These are phyloP conservation scores for Ambastaia sidthimunki DNA, from an alignment of 2,797 vertebrate genomes.

Conservation along the genomic window DNA sequence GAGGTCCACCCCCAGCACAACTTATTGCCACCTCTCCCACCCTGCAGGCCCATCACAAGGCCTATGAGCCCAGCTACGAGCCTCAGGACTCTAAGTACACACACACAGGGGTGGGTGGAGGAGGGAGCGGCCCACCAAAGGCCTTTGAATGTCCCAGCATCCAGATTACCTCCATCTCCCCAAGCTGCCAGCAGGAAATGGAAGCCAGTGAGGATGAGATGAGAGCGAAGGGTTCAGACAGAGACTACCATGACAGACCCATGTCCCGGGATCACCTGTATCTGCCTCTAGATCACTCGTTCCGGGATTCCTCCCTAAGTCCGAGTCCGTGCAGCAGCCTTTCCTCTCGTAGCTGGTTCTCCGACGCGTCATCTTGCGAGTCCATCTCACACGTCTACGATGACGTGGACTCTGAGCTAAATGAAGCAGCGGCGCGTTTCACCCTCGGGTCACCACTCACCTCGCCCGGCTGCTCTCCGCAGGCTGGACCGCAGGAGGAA, in stretches of 20 bases:
- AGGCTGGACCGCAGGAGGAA: slow-evolving; percentile 84
- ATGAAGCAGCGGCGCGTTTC: slow-evolving; percentile 95
- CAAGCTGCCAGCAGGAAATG: slow-evolving; percentile 97
- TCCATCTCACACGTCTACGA: slow-evolving; percentile 97
- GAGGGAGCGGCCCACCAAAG: slow-evolving; percentile 83
- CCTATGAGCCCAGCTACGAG: slow-evolving; percentile 82
- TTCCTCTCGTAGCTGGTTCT: slow-evolving; percentile 98
- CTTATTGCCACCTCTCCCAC: slow-evolving; percentile 84
- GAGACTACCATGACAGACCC: slow-evolving; percentile 91
- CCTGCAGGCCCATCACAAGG: slow-evolving; percentile 85
- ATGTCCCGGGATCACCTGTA: slow-evolving; percentile 94
- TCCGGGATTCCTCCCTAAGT: slow-evolving; percentile 93
- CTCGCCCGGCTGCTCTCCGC: slow-evolving; percentile 90
- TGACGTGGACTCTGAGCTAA: slow-evolving; percentile 96
- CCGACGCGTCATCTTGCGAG: slow-evolving; percentile 97
- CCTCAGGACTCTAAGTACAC: slow-evolving; percentile 86
- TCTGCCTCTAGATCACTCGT: slow-evolving; percentile 94
- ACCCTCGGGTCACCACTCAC: slow-evolving; percentile 92
- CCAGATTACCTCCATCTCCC: slow-evolving; percentile 98
- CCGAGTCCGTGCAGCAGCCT: slow-evolving; percentile 98
- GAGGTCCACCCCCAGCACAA: slow-evolving; percentile 86
- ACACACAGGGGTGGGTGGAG: slow-evolving; percentile 71
- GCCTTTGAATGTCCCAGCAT: slow-evolving; percentile 98
- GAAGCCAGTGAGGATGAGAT: slow-evolving; percentile 85
- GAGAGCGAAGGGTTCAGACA: slow-evolving; percentile 86